Conservation (phyloP, 2,888 invertebrate species). For the Conomelus anceps region DNA sequence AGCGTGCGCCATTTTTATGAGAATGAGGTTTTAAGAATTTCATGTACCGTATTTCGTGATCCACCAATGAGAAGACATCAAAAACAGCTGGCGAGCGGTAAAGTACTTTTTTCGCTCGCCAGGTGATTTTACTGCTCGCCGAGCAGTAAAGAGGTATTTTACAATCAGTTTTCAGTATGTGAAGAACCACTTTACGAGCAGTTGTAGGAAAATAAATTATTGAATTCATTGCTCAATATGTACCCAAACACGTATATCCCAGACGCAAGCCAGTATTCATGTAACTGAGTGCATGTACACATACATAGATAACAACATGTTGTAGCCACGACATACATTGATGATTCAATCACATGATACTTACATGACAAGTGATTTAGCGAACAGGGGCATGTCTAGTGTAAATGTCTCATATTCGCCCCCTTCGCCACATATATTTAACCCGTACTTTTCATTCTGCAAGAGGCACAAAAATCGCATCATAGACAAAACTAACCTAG, state of each 20-base stretch:
- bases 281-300: neutral
- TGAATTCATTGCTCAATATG: neutral
- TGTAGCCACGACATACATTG: neutral
- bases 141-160: no score
- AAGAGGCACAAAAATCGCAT: conserved; percentile 36
- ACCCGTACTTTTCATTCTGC: conserved; percentile 81
- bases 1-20: no score
- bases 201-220: no score
- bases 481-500: neutral
- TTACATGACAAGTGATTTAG: conserved; percentile 82
- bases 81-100: no score
- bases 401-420: conserved; percentile 99
- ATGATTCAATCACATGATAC: conserved; percentile 41
- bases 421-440: conserved; percentile 96
- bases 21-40: no score
- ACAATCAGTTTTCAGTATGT: no score
- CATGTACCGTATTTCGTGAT: no score
- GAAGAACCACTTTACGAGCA: no score
- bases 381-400: conserved; percentile 92
- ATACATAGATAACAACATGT: neutral
- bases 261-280: neutral
- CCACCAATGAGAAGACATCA: no score
- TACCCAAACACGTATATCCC: neutral
- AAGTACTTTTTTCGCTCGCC: no score
- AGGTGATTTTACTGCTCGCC: no score